Conservation (phyloP, 2,797 vertebrate genomes). For the Danionella dracula region DNA sequence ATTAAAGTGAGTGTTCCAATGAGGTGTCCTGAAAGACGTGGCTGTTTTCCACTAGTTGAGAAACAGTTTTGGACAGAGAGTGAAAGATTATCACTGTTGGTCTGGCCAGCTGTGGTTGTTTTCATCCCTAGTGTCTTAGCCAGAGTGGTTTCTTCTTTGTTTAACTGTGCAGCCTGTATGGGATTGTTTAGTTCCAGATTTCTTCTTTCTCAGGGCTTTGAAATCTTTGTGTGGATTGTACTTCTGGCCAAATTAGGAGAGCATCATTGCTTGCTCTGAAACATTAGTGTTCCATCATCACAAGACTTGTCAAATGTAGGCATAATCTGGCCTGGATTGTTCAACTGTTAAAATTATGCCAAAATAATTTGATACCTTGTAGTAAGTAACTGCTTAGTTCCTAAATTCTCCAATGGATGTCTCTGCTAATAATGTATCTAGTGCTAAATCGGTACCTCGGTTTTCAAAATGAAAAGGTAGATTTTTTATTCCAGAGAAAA, state of each 20-base stretch:
- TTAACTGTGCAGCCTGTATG: slow-evolving; percentile 37
- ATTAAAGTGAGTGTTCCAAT: background rate
- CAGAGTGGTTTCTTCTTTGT: slow-evolving; percentile 39
- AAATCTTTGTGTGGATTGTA: slow-evolving; percentile 40
- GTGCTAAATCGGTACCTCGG: too few species aligned
- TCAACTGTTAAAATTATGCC: too few species aligned
- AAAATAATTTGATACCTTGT: too few species aligned
- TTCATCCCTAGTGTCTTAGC: slow-evolving; percentile 34
- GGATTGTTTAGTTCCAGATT: slow-evolving; percentile 43
- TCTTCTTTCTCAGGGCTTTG: slow-evolving; percentile 45
- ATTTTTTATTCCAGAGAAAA: too few species aligned
- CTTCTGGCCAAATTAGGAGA: slow-evolving; percentile 44
- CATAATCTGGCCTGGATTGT: too few species aligned
- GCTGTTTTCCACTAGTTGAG: background rate
- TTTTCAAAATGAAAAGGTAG: too few species aligned
- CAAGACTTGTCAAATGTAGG: too few species aligned
- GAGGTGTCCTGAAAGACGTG: slow-evolving; percentile 32
- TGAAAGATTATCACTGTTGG: slow-evolving; percentile 35
- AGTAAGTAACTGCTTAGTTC: too few species aligned
- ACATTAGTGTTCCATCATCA: slow-evolving; percentile 41
- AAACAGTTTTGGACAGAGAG: background rate
- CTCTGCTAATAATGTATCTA: too few species aligned
- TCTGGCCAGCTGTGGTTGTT: slow-evolving; percentile 39
- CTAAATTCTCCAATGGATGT: too few species aligned
- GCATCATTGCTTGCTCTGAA: slow-evolving; percentile 46